Evolutionary conservation across 1,140 invertebrate species (phyloP), one percentile per base, ranked within the genome.

Genomic region (Augochlora pura): DNA sequence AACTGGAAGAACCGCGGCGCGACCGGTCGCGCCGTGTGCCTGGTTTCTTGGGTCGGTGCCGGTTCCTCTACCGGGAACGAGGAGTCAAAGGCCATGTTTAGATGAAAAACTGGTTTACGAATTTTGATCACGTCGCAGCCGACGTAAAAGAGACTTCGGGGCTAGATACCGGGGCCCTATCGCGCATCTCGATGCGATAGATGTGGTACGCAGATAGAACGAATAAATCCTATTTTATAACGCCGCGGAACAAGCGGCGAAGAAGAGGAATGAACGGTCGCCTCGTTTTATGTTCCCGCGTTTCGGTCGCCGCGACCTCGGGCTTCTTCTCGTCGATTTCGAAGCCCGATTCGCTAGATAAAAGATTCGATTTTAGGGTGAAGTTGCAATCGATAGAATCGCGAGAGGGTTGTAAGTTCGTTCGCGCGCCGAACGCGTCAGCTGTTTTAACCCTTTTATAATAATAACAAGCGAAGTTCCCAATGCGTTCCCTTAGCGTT

Each of bases 61-160:
- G n/a, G 21, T 57, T 57, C 54, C 21, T n/a, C n/a, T 57, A 57
- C 54, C 54, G 21, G n/a, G n/a, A 57, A n/a, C 18, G 7, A 9
- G 7, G 54, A 57, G 54, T 57, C 54, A 57, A 57, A 57, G 54
- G 54, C n/a, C 54, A n/a, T 57, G 54, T 57, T 57, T 57, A 57
- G 54, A 57, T 57, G 54, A 57, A 57, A 57, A 57, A 57, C 54
- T 57, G 54, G 54, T 57, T 57, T 57, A 57, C 54, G 9, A 57
- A 57, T 57, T 57, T 57, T n/a, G 54, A 57, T 57, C 54, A 57
- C 54, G 54, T 57, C 21, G 18, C 7, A 21, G 9, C 1, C 32
- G 21, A 5, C n/a, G 21, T 21, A 8, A 57, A n/a, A 57, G n/a
- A 21, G n/a, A n/a, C n/a, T 21, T 23, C 9, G 21, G 54, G 54